Percentiles rank a stretch among this genome's conserved stretches.
Evolutionary conservation across 2,888 invertebrate genomes (phyloP).

Genomic region (Drymonia ruficornis): DNA sequence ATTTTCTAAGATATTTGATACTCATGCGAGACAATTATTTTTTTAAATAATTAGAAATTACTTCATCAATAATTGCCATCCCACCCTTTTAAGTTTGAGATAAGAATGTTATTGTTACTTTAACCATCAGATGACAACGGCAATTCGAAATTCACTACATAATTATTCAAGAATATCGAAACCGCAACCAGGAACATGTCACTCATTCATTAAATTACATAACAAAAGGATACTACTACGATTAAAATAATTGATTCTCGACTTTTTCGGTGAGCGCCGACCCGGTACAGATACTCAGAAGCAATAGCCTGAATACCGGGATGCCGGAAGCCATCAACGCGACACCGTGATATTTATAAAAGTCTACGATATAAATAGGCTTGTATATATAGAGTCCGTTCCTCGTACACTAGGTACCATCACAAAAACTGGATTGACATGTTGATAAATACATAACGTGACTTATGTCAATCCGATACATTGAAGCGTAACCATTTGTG

Average conservation of each 20-base stretch:
- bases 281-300: conserved; percentile 8
- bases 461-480: too few relatives aligned
- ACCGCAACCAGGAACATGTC: conserved; percentile 19
- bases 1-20: background rate
- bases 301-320: conserved; percentile 5
- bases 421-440: background rate
- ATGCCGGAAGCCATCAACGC: background rate
- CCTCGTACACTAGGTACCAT: background rate
- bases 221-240: conserved; percentile 6
- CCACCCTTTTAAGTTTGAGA: background rate
- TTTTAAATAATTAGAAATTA: too few relatives aligned
- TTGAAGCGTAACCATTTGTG: too few relatives aligned
- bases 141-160: background rate
- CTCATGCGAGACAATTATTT: too few relatives aligned
- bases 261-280: conserved; percentile 9
- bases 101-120: background rate
- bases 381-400: background rate
- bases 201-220: conserved; percentile 24
- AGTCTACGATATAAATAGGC: conserved; percentile 1
- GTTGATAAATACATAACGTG: too few relatives aligned
- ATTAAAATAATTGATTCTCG: conserved; percentile 12
- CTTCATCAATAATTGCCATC: background rate
- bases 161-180: background rate
- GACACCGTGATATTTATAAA: conserved; percentile 3
- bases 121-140: background rate